Evolutionary conservation across 2,888 invertebrate species (phyloP).

Genomic region (Parascotia fuliginaria): DNA sequence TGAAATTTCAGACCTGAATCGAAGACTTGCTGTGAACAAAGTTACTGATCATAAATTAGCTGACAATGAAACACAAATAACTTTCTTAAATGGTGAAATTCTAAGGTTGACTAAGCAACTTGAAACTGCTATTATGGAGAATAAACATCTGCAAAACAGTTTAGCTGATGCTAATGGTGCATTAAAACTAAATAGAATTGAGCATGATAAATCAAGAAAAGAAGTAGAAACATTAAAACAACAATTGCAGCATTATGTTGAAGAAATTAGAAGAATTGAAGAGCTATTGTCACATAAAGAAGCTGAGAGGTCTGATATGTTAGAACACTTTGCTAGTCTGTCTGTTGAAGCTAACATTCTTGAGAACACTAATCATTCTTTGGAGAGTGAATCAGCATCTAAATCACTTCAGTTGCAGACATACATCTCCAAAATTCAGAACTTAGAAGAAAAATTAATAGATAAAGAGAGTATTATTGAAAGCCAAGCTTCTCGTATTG

Average conservation of each 20-base stretch:
- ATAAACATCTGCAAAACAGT: conserved; percentile 91
- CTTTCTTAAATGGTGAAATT: conserved; percentile 86
- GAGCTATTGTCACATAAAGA: conserved; percentile 91
- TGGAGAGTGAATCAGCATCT: conserved; percentile 91
- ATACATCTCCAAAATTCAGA: conserved; percentile 79
- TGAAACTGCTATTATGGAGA: conserved; percentile 87
- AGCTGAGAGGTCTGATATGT: conserved; percentile 91
- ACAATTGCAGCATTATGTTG: conserved; percentile 92
- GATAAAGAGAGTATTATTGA: conserved; percentile 78
- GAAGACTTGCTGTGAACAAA: conserved; percentile 76
- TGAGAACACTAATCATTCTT: conserved; percentile 92
- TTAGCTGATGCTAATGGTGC: conserved; percentile 88
- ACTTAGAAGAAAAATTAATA: conserved; percentile 87
- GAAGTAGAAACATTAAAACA: conserved; percentile 91
- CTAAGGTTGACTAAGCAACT: conserved; percentile 82
- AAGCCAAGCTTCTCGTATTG: conserved; percentile 66
- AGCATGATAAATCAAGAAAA: conserved; percentile 88
- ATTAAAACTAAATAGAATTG: conserved; percentile 87
- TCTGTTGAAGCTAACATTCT: conserved; percentile 91
- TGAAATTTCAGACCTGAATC: conserved; percentile 84
- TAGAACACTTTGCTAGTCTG: conserved; percentile 92
- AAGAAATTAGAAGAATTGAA: conserved; percentile 92
- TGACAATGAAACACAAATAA: conserved; percentile 83
- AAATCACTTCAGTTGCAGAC: conserved; percentile 86
- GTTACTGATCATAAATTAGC: conserved; percentile 79